A percentile compares a stretch with the other conserved stretches of the same genome.
Evolutionary conservation across 2,113 vertebrate genomes (phyloP).

Genomic region (Okapia johnstoni): DNA sequence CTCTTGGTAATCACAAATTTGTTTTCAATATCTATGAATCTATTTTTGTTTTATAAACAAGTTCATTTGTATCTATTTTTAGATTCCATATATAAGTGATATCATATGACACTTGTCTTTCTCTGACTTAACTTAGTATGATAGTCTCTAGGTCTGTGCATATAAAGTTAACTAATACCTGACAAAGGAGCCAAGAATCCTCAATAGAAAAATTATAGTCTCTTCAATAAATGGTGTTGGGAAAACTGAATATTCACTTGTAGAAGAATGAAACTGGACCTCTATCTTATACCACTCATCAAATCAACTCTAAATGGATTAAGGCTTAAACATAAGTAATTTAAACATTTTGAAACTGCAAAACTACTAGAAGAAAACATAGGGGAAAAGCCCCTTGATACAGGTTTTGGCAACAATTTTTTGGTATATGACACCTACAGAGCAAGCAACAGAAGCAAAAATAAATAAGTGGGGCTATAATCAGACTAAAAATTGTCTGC

Average conservation of each 20-base stretch:
- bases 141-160: not conserved
- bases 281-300: not conserved
- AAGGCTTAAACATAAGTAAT: not conserved
- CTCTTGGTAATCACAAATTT: not conserved
- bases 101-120: not conserved
- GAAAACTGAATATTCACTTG: not conserved
- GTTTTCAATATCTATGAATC: not conserved
- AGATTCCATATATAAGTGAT: not conserved
- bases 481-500: not conserved
- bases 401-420: not conserved
- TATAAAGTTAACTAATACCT: not conserved
- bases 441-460: not conserved
- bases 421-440: not conserved
- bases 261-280: not conserved
- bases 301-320: not conserved
- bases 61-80: not conserved
- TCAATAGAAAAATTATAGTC: not conserved
- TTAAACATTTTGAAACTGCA: not conserved
- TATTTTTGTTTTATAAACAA: not conserved
- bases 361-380: not conserved
- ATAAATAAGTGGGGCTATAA: not conserved
- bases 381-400: not conserved
- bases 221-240: not conserved
- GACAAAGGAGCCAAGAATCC: not conserved
- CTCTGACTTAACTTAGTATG: not conserved